phyloP scores from a whole-genome alignment of 2,888 invertebrate genomes.

The Alsophila aescularia region DNA sequence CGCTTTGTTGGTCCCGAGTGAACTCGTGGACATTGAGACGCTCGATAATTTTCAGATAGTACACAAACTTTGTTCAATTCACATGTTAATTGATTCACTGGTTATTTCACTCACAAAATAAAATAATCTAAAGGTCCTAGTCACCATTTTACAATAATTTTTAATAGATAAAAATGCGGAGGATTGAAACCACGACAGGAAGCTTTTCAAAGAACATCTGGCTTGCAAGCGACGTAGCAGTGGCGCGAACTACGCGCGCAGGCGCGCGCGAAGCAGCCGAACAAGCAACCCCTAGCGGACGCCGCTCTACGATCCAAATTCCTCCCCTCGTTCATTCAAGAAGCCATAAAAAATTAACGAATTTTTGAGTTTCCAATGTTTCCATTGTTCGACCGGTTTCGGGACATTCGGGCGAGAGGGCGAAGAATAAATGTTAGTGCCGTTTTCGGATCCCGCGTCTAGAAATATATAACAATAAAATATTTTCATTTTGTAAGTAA shows the following conservation, averaged over 20 bases:
- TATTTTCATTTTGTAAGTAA: background rate
- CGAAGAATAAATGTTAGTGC: slow-evolving; percentile 14
- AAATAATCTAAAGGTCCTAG: slow-evolving; percentile 69
- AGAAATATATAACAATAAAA: background rate
- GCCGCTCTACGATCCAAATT: slow-evolving; percentile 67
- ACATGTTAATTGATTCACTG: slow-evolving; percentile 74
- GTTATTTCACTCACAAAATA: slow-evolving; percentile 69
- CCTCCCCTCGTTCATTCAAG: slow-evolving; percentile 71
- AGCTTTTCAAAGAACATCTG: slow-evolving; percentile 84
- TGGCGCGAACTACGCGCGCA: slow-evolving; percentile 85
- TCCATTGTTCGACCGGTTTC: slow-evolving; percentile 76
- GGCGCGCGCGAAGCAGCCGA: slow-evolving; percentile 80
- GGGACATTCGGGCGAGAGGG: slow-evolving; percentile 48
- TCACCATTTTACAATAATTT: slow-evolving; percentile 75
- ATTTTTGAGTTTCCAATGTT: slow-evolving; percentile 78
- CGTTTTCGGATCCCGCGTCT: background rate
- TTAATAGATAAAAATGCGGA: slow-evolving; percentile 70
- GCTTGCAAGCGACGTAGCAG: slow-evolving; percentile 82
- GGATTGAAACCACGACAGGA: slow-evolving; percentile 77
- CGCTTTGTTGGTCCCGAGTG: slow-evolving; percentile 84
- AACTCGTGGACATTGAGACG: slow-evolving; percentile 84
- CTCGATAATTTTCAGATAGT: slow-evolving; percentile 73
- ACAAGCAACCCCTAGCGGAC: slow-evolving; percentile 79
- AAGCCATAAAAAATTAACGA: slow-evolving; percentile 83
- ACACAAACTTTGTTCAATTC: slow-evolving; percentile 67